Evolutionary conservation across 2,888 invertebrate species (phyloP).

Genomic region (Mythimna vitellina): DNA sequence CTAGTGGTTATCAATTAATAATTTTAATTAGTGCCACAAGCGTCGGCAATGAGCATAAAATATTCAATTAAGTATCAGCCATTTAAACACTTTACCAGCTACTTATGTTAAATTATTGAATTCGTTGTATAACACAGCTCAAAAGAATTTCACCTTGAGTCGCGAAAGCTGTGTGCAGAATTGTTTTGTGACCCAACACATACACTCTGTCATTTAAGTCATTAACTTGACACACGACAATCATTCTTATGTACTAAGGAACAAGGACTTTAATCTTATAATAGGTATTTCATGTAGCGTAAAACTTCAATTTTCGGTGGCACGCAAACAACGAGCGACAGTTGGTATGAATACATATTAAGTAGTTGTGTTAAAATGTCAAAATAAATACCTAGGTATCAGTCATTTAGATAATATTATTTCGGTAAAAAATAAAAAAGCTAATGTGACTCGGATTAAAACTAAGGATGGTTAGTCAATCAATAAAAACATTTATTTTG

Average conservation of each 20-base stretch:
- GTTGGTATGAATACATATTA: constrained; percentile 49
- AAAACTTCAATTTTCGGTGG: constrained; percentile 32
- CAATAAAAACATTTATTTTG: no score
- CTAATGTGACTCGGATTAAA: not conserved
- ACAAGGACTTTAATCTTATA: constrained; percentile 15
- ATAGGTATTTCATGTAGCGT: not conserved
- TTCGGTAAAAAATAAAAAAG: no score
- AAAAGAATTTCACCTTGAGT: constrained; percentile 82
- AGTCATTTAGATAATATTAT: not conserved
- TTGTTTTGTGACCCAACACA: constrained; percentile 52
- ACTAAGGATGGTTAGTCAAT: not conserved
- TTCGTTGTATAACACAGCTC: constrained; percentile 53
- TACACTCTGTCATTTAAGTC: constrained; percentile 35
- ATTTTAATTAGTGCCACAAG: constrained; percentile 14
- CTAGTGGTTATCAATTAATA: not conserved
- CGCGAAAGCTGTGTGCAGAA: constrained; percentile 76
- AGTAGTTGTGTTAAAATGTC: constrained; percentile 21
- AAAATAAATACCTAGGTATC: constrained; percentile 11
- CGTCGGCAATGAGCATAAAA: constrained; percentile 46
- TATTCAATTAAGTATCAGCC: constrained; percentile 49
- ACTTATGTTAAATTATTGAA: constrained; percentile 30
- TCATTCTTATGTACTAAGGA: not conserved
- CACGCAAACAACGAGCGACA: constrained; percentile 36
- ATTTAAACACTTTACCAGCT: constrained; percentile 34
- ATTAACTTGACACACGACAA: constrained; percentile 27